Conservation (phyloP, 2,888 invertebrate species). For the Polyommatus iphigenia region DNA sequence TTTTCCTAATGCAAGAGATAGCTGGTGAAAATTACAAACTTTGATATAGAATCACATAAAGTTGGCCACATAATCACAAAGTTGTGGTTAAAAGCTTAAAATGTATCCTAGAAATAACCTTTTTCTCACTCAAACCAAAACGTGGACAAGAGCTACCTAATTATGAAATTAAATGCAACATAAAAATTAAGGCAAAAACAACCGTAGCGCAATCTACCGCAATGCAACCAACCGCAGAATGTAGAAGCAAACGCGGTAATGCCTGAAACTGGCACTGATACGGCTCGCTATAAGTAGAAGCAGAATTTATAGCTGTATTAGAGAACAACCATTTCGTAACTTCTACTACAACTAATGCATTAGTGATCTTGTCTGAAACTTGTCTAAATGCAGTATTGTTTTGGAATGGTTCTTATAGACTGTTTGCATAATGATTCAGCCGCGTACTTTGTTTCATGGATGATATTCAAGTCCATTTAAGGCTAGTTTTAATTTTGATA, state of each 20-base stretch:
- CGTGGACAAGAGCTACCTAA: too few species aligned
- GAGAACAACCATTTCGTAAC: too few species aligned
- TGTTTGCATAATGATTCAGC: too few species aligned
- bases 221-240: slow-evolving; percentile 6
- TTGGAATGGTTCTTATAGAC: too few species aligned
- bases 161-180: too few species aligned
- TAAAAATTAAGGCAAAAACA: not conserved
- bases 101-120: too few species aligned
- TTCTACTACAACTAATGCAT: too few species aligned
- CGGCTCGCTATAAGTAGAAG: not conserved
- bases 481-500: too few species aligned
- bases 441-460: too few species aligned
- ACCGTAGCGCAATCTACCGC: not conserved
- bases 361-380: too few species aligned
- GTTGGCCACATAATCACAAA: not conserved
- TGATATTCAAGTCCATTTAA: too few species aligned
- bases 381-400: too few species aligned
- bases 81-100: not conserved
- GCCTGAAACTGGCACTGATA: not conserved
- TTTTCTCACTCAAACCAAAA: not conserved
- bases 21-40: not conserved
- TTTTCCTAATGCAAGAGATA: not conserved
- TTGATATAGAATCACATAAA: not conserved
- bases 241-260: not conserved
- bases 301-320: not conserved